phyloP scores from a whole-genome alignment of 2,113 vertebrate species.

The Sorex fumeus region DNA sequence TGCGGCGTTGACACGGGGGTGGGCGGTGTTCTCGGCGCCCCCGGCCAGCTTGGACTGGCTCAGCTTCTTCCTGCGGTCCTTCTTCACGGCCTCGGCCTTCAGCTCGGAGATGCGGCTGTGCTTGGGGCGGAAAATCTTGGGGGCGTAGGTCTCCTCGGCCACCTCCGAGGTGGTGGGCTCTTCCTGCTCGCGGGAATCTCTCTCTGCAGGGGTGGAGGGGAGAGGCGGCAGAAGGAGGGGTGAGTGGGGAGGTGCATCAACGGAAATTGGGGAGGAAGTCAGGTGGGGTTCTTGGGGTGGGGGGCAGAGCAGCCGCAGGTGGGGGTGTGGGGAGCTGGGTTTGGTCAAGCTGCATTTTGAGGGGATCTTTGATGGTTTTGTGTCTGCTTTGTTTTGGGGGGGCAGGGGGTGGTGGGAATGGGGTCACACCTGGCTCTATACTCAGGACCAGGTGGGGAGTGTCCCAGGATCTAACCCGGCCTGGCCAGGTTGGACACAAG shows the following conservation, averaged over 20 bases:
- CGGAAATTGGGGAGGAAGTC: not conserved
- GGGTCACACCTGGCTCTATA: too few relatives aligned
- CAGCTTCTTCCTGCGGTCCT: conserved; percentile 93
- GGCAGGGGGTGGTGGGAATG: too few relatives aligned
- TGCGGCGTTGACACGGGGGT: conserved; percentile 86
- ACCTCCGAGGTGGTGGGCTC: conserved; percentile 93
- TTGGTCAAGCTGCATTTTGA: too few relatives aligned
- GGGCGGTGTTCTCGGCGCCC: conserved; percentile 92
- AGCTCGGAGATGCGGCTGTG: conserved; percentile 90
- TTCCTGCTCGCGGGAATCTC: conserved; percentile 94
- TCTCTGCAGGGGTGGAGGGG: conserved; percentile 87
- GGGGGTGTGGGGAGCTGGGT: too few relatives aligned
- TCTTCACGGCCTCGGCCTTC: conserved; percentile 94
- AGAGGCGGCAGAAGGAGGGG: not conserved
- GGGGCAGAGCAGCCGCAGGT: too few relatives aligned
- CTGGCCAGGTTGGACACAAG: too few relatives aligned
- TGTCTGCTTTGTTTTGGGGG: too few relatives aligned
- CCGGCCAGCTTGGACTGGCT: conserved; percentile 92
- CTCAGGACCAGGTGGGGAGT: too few relatives aligned
- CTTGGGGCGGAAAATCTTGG: conserved; percentile 91
- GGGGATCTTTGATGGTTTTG: too few relatives aligned
- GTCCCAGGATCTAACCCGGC: too few relatives aligned
- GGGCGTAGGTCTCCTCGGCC: conserved; percentile 92
- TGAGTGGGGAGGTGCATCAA: not conserved
- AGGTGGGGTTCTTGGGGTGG: too few relatives aligned